Conservation (phyloP, 2,113 vertebrate species). For the sheep (Ovis aries) region DNA sequence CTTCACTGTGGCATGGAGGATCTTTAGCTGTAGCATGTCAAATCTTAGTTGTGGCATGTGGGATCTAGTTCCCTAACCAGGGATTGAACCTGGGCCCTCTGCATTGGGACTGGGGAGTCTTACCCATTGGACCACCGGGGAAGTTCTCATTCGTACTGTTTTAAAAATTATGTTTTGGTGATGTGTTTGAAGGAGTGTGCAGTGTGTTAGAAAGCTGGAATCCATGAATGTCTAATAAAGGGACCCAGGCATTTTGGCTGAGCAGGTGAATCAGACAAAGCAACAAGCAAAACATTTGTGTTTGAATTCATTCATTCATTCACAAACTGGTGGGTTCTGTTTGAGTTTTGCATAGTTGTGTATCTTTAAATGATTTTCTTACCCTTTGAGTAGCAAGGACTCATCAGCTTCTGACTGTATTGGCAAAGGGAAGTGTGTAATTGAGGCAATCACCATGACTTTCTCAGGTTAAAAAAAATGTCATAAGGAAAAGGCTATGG, state of each 20-base stretch:
- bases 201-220: not conserved
- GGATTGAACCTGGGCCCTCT: not conserved
- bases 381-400: not conserved
- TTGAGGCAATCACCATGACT: not conserved
- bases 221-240: not conserved
- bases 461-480: not conserved
- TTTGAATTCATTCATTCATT: not conserved
- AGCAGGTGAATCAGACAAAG: not conserved
- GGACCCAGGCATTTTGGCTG: not conserved
- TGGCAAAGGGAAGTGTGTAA: not conserved
- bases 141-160: not conserved
- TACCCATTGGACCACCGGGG: not conserved
- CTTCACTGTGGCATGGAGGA: not conserved
- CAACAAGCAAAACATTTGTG: not conserved
- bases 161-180: not conserved
- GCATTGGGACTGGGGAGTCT: not conserved
- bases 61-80: not conserved
- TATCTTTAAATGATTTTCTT: not conserved
- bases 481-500: not conserved
- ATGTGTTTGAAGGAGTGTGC: not conserved
- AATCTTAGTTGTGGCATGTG: not conserved
- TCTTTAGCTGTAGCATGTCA: not conserved
- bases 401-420: not conserved
- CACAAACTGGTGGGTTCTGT: not conserved
- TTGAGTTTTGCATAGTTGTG: not conserved